Percentiles rank a stretch among this genome's conserved stretches.
Conservation (phyloP, 2,797 vertebrate species). For the Coregonus ussuriensis region DNA sequence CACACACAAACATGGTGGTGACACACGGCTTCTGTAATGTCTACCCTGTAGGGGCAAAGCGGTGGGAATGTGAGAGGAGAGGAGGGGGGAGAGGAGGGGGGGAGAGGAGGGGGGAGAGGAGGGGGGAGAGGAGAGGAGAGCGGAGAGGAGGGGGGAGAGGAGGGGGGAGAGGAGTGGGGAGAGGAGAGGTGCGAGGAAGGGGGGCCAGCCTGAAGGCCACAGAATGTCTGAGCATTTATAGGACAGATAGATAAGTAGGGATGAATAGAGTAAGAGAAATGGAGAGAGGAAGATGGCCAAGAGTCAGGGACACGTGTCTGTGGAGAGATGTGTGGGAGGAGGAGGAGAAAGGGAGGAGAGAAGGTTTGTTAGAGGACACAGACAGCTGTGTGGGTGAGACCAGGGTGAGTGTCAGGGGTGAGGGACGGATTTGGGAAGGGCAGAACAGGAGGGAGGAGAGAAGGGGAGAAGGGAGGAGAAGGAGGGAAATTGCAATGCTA, state of each 20-base stretch:
- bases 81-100: neutral
- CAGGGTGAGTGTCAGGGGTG: constrained; percentile 52
- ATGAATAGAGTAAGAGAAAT: constrained; percentile 54
- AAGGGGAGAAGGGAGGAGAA: neutral
- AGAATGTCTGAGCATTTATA: constrained; percentile 47
- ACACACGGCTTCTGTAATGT: constrained; percentile 51
- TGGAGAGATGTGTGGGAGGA: neutral
- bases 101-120: constrained; percentile 50
- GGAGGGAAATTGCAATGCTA: constrained; percentile 18
- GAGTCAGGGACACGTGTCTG: constrained; percentile 4
- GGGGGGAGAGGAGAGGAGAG: constrained; percentile 16
- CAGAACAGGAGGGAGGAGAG: neutral
- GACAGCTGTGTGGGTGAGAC: constrained; percentile 65
- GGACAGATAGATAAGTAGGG: constrained; percentile 67
- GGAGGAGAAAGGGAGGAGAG: neutral
- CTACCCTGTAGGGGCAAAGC: constrained; percentile 27
- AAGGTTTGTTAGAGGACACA: constrained; percentile 23
- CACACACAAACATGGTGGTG: constrained; percentile 44
- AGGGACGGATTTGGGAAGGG: neutral
- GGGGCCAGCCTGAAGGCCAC: constrained; percentile 65
- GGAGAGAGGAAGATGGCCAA: constrained; percentile 38
- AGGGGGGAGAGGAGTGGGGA: too few relatives aligned
- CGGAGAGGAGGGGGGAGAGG: too few relatives aligned
- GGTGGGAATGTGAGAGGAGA: constrained; percentile 32
- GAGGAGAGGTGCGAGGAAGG: constrained; percentile 1